A percentile compares a stretch with the other conserved stretches of the same genome.
Conservation (phyloP, 2,113 vertebrate species). For the Xyliphius kryptos region DNA sequence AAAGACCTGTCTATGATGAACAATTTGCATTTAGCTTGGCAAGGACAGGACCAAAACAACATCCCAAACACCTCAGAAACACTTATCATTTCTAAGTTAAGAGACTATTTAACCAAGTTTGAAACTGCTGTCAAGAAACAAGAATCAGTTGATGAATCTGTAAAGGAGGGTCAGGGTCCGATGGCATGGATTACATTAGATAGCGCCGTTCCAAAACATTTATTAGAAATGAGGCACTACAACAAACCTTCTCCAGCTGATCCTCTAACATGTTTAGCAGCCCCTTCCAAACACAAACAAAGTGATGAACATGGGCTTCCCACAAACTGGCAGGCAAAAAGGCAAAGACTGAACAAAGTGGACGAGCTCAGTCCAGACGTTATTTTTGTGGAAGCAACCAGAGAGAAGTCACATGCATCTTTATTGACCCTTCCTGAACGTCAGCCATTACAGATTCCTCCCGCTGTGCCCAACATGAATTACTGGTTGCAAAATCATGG, state of each 20-base stretch:
- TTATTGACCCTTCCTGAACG: background rate
- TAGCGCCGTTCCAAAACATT: conserved; percentile 28
- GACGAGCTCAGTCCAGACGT: conserved; percentile 35
- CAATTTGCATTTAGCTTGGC: conserved; percentile 5
- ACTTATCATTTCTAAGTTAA: conserved; percentile 42
- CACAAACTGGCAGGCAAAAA: conserved; percentile 14
- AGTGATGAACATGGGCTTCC: background rate
- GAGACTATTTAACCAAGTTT: conserved; percentile 43
- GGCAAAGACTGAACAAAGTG: conserved; percentile 6
- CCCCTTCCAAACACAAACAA: conserved; percentile 19
- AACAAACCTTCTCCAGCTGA: conserved; percentile 4
- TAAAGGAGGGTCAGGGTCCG: conserved; percentile 8
- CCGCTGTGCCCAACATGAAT: background rate
- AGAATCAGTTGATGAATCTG: conserved; percentile 25
- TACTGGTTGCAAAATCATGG: too few relatives aligned
- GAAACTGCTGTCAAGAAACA: conserved; percentile 37
- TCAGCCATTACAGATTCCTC: conserved; percentile 3
- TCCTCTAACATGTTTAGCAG: background rate
- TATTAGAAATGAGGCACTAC: conserved; percentile 15
- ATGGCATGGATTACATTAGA: conserved; percentile 34
- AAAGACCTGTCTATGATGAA: background rate
- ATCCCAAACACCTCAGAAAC: conserved; percentile 26
- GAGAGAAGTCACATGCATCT: conserved; percentile 4
- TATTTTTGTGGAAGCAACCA: conserved; percentile 18
- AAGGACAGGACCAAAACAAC: conserved; percentile 17